A percentile compares a stretch with the other conserved stretches of the same genome.
phyloP scores from a whole-genome alignment of 2,113 vertebrate genomes.

The Ptilorrhoa leucosticta region DNA sequence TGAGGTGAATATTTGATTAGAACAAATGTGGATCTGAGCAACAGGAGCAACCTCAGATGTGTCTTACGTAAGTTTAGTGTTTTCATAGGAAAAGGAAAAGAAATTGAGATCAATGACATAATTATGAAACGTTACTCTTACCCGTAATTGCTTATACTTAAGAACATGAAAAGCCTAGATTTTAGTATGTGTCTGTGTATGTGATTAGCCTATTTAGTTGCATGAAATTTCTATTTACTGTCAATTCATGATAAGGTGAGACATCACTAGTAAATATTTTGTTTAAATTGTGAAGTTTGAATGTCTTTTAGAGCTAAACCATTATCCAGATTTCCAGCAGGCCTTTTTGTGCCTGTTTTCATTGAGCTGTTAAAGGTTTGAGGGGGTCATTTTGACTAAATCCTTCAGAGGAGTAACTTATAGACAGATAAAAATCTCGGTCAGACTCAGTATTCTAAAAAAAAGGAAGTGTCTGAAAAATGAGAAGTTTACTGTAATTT shows the following conservation, averaged over 20 bases:
- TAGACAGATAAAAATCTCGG: not conserved
- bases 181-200: not conserved
- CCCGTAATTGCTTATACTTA: constrained; percentile 49
- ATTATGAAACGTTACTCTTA: constrained; percentile 31
- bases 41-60: not conserved
- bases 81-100: not conserved
- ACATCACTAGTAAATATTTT: constrained; percentile 3
- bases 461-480: not conserved
- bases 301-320: not conserved
- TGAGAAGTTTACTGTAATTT: not conserved
- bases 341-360: not conserved
- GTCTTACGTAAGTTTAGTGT: not conserved
- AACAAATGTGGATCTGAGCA: not conserved
- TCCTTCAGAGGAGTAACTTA: not conserved
- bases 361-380: not conserved
- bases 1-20: constrained; percentile 3
- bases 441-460: not conserved
- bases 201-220: constrained; percentile 43
- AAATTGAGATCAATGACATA: constrained; percentile 21
- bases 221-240: not conserved
- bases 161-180: not conserved
- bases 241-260: not conserved
- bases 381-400: not conserved
- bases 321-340: not conserved
- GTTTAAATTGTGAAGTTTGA: not conserved